Percentiles rank a stretch among this genome's conserved stretches.
Evolutionary conservation across 2,113 vertebrate genomes (phyloP).

Genomic region (Macrotus californicus): DNA sequence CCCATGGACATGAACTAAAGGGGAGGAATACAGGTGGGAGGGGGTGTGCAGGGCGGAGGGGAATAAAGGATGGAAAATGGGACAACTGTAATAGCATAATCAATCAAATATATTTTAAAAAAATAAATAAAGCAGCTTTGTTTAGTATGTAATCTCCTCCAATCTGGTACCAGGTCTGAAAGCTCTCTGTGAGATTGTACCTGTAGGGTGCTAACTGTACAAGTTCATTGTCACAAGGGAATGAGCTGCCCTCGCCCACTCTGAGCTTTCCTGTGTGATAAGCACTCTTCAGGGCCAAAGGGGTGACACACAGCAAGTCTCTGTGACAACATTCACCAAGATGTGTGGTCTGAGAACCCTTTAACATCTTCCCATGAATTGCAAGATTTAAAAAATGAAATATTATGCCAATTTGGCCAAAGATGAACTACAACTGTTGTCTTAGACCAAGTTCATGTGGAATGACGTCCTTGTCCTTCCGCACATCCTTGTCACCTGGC

Average conservation of each 20-base stretch:
- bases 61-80: too few relatives aligned
- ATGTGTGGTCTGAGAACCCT: neutral
- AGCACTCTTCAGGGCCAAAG: neutral
- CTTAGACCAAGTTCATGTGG: neutral
- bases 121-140: constrained; percentile 78
- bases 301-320: neutral
- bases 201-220: constrained; percentile 57
- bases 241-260: neutral
- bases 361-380: neutral
- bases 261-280: neutral
- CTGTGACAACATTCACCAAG: neutral
- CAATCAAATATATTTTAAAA: too few relatives aligned
- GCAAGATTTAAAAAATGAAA: neutral
- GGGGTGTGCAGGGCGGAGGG: too few relatives aligned
- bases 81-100: too few relatives aligned
- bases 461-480: neutral
- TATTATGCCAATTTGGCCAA: neutral
- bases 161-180: constrained; percentile 74
- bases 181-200: constrained; percentile 60
- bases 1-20: too few relatives aligned
- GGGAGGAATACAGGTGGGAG: too few relatives aligned
- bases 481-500: too few relatives aligned
- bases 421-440: neutral
- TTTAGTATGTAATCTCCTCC: constrained; percentile 74
- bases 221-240: constrained; percentile 39